These are phyloP conservation scores for Chionis minor DNA, from an alignment of 2,113 vertebrate genomes.

Conservation along the genomic window DNA sequence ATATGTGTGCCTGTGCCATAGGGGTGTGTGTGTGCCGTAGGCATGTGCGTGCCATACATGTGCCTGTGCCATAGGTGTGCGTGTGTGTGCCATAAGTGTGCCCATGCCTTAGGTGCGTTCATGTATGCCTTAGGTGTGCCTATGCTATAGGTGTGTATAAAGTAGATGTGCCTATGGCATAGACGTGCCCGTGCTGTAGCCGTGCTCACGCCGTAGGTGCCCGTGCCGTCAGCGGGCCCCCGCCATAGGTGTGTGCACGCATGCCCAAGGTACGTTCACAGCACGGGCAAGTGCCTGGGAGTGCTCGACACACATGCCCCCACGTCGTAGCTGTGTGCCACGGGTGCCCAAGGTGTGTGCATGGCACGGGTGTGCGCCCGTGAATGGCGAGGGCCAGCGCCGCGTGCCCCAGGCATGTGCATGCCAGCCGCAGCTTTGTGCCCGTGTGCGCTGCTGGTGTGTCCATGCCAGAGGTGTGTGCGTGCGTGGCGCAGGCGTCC, in stretches of 20 bases:
- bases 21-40: too few species aligned
- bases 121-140: not conserved
- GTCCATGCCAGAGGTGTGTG: accelerated
- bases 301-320: accelerated
- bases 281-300: accelerated
- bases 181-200: not conserved
- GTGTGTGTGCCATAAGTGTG: accelerated
- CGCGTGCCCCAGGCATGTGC: accelerated
- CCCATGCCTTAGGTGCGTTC: too few species aligned
- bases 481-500: not conserved
- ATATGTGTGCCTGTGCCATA: too few species aligned
- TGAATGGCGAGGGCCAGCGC: not conserved
- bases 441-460: not conserved
- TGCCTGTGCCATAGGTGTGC: too few species aligned
- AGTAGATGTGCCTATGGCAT: too few species aligned
- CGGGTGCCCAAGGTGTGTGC: not conserved
- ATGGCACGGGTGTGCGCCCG: not conserved
- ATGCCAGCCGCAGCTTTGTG: not conserved
- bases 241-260: too few species aligned
- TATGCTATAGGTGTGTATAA: not conserved
- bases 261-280: accelerated
- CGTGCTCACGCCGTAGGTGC: not conserved
- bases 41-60: too few species aligned
- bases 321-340: accelerated
- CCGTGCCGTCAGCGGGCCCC: accelerated